Percentiles rank a stretch among this genome's conserved stretches.
Conservation (phyloP, 35 echinoderm and acorn worm genomes). For the Patiria miniata region DNA sequence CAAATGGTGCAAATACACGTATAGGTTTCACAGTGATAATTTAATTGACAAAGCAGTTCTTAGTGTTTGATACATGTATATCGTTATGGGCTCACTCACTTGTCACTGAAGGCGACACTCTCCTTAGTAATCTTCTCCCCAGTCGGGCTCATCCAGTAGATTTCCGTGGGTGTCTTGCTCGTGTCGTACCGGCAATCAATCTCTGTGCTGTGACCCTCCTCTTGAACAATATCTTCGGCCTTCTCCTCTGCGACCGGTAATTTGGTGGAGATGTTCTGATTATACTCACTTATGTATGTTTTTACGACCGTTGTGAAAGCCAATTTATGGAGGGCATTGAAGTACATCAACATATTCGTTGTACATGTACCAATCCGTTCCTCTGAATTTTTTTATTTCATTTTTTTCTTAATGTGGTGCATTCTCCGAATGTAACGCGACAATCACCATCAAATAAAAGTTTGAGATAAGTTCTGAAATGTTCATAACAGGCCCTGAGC, state of each 20-base stretch:
- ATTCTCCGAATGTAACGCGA: too few relatives aligned
- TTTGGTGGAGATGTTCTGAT: not conserved
- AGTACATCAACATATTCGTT: not conserved
- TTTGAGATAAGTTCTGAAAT: too few relatives aligned
- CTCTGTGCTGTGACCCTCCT: slow-evolving; percentile 14
- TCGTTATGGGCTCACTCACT: not conserved
- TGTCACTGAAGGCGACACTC: not conserved
- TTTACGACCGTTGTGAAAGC: not conserved
- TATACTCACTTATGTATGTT: too few relatives aligned
- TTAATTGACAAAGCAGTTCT: too few relatives aligned
- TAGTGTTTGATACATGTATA: not conserved
- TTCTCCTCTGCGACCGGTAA: slow-evolving; percentile 9
- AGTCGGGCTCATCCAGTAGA: slow-evolving; percentile 14
- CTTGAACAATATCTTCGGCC: not conserved
- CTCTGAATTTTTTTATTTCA: not conserved
- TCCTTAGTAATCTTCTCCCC: slow-evolving; percentile 8
- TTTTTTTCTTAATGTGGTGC: too few relatives aligned
- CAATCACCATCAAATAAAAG: too few relatives aligned
- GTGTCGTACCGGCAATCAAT: not conserved
- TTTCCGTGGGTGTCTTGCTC: not conserved
- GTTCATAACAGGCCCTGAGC: too few relatives aligned
- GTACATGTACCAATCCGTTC: not conserved
- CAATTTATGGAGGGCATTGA: not conserved
- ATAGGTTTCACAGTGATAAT: too few relatives aligned
- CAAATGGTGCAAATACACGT: too few relatives aligned